Percentiles rank a stretch among this genome's conserved stretches.
phyloP scores from a whole-genome alignment of 2,888 invertebrate genomes.

The Eristalis arbustorum region DNA sequence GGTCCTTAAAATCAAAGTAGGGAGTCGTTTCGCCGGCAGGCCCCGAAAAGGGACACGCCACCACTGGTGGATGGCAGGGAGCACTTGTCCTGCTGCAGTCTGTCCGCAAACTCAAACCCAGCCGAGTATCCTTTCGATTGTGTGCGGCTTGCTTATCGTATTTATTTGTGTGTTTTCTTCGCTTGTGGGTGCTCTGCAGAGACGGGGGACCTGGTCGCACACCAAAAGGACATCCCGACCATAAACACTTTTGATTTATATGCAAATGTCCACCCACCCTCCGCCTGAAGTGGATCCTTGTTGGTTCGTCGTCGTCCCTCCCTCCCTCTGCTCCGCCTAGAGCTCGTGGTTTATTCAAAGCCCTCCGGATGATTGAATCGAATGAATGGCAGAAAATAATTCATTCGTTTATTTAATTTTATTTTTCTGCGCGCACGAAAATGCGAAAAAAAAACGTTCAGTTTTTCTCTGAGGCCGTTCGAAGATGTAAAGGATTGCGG shows the following conservation, averaged over 20 bases:
- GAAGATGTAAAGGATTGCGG: slow-evolving; percentile 1
- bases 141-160: slow-evolving; percentile 67
- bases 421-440: background rate
- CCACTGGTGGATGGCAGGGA: background rate
- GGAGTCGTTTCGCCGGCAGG: slow-evolving; percentile 23
- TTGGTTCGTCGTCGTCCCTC: background rate
- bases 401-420: slow-evolving; percentile 53
- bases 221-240: slow-evolving; percentile 67
- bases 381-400: slow-evolving; percentile 49
- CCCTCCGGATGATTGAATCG: slow-evolving; percentile 62
- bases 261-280: slow-evolving; percentile 60
- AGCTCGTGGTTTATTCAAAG: slow-evolving; percentile 32
- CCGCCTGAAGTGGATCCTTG: background rate
- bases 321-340: background rate
- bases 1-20: slow-evolving; percentile 49
- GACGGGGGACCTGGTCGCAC: background rate
- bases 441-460: too few species aligned
- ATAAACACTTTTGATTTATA: slow-evolving; percentile 70
- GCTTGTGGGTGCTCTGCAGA: background rate
- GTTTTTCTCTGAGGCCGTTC: background rate
- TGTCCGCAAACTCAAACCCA: slow-evolving; percentile 49
- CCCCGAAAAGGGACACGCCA: slow-evolving; percentile 35
- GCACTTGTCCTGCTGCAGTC: slow-evolving; percentile 32
- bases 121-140: slow-evolving; percentile 66
- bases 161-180: slow-evolving; percentile 47